These are phyloP conservation scores for Cephus pulcher DNA, from an alignment of 2,888 invertebrate genomes.

Conservation along the genomic window DNA sequence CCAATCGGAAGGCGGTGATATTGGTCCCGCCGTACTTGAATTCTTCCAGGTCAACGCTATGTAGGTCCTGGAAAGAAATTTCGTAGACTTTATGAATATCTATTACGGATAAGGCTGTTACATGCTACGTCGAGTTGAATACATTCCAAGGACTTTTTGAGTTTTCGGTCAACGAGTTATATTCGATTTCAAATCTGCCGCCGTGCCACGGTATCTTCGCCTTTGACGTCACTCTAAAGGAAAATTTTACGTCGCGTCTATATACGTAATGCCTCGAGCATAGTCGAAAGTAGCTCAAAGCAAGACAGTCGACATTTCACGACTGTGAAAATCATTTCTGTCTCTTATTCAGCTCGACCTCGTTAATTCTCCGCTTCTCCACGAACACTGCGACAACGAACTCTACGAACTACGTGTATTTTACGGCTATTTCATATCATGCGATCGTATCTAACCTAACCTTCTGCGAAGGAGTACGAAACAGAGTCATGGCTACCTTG, in stretches of 20 bases:
- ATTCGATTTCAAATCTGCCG: neutral
- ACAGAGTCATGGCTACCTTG: no score
- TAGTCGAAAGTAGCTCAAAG: neutral
- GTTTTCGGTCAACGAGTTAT: neutral
- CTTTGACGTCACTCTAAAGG: neutral
- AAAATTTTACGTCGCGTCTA: neutral
- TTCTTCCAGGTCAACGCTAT: conserved; percentile 91
- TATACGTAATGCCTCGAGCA: neutral
- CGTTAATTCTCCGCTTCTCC: neutral
- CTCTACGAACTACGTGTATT: neutral
- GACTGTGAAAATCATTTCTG: neutral
- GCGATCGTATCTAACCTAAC: no score
- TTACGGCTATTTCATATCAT: neutral
- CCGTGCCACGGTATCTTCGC: neutral
- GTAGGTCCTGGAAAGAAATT: conserved; percentile 77
- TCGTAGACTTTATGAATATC: conserved; percentile 8
- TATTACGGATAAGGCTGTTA: neutral
- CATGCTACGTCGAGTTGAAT: neutral
- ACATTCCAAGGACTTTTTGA: neutral
- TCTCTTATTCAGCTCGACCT: neutral
- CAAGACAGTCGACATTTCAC: neutral
- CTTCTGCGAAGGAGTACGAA: no score
- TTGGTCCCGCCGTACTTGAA: conserved; percentile 96
- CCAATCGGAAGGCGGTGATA: conserved; percentile 91
- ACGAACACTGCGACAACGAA: neutral